A percentile compares a stretch with the other conserved stretches of the same genome.
Evolutionary conservation across 1,140 invertebrate genomes (phyloP).

Genomic region (Drosophila gunungcola): DNA sequence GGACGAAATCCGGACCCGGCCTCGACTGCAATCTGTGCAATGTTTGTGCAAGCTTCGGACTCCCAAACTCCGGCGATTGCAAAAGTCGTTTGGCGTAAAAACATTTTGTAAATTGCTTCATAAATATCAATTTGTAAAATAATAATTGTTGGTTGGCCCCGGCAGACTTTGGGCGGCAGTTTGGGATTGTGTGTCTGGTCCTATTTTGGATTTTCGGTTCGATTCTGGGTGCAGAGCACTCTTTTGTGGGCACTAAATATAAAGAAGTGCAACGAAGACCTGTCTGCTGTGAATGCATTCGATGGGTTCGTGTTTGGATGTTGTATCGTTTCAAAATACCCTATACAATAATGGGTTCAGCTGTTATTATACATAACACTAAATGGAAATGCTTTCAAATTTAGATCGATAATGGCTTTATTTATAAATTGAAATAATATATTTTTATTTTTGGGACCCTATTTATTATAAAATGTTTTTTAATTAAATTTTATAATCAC

Average conservation of each 20-base stretch:
- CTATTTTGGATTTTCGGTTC: conserved; percentile 17
- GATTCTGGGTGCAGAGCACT: conserved; percentile 1
- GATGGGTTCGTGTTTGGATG: background rate
- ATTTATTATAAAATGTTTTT: no score
- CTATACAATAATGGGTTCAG: background rate
- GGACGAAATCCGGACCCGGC: conserved; percentile 10
- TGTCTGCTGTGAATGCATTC: conserved; percentile 8
- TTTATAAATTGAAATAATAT: no score
- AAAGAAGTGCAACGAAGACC: conserved; percentile 7
- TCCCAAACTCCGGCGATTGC: conserved; percentile 19
- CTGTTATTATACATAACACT: no score
- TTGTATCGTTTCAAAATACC: background rate
- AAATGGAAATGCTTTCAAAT: no score
- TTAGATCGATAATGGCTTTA: no score
- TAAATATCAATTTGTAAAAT: conserved; percentile 84
- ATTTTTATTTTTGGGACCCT: no score
- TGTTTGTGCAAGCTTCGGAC: conserved; percentile 68
- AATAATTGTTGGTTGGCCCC: conserved; percentile 69
- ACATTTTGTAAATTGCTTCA: conserved; percentile 84
- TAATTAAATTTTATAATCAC: no score
- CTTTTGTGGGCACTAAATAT: conserved; percentile 16
- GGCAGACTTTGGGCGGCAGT: conserved; percentile 15
- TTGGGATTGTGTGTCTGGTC: conserved; percentile 29
- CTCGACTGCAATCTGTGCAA: conserved; percentile 65
- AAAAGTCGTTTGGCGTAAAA: conserved; percentile 81